Base-by-base conservation (phyloP, 2,888 invertebrate genomes). In the Cremastobaeus sp. region DNA sequence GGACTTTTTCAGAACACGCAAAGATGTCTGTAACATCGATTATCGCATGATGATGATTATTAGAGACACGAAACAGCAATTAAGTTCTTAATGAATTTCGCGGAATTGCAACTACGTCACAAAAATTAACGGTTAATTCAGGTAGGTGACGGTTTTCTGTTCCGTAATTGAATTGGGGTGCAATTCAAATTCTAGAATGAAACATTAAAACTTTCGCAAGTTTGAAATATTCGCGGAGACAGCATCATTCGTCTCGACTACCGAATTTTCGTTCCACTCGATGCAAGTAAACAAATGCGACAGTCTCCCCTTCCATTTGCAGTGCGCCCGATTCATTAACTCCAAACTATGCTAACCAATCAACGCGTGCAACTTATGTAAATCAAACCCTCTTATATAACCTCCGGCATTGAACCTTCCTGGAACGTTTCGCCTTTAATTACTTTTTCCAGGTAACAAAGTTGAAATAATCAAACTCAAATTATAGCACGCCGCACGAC, bases 371-470 rank as follows among this genome's bases (percentile, higher is more conserved):
- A 34, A 62, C 32, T 62, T 62, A 62, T 52, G 62, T 62, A 62
- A 62, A 62, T 50, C 62, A 34, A 62, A 62, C 62, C 35, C 52
- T 50, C 43, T 64, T 64, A 64, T 45, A 35, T 64, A 64, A 64
- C 45, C 45, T 45, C 14, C 30, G 43, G 52, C 52, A 39, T 37
- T 65, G 54, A 41, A 20, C 25, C 54, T 65, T 65, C 54, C 30
- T 20, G 32, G 54, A 54, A 65, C 45, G 35, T 41, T n/a, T 55
- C 47, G n/a, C 14, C 64, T 55, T 66, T 66, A 66, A 66, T 66
- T 66, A 55, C 65, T 66, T 66, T 64, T 68, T 73, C 48, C 43
- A 55, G 43, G 35, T 65, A 65, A 54, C 45, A 52, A 52, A 64
- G 43, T 35, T 45, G 35, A 54, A 54, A 54, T 54, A 65, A 45